These are phyloP conservation scores for Autographa gamma DNA, from an alignment of 2,888 invertebrate species.

Conservation along the genomic window DNA sequence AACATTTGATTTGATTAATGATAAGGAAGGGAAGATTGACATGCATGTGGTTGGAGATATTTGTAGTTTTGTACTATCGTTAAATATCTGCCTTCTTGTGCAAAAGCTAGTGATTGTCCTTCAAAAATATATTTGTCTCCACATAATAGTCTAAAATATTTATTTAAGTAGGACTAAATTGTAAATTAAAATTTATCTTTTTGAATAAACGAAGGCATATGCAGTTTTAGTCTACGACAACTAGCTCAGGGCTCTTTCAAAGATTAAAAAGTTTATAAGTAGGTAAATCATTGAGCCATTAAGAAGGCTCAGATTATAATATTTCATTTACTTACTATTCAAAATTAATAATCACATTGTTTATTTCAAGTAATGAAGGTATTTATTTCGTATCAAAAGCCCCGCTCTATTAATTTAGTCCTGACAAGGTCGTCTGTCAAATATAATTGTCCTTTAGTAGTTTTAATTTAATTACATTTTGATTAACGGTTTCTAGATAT, in stretches of 20 bases:
- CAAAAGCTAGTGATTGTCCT: too few species aligned
- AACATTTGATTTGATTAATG: conserved; percentile 82
- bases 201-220: too few species aligned
- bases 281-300: too few species aligned
- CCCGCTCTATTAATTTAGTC: not conserved
- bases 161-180: too few species aligned
- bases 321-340: not conserved
- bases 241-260: too few species aligned
- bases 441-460: conserved; percentile 2
- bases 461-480: conserved; percentile 7
- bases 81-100: conserved; percentile 1
- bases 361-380: not conserved
- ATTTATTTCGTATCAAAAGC: not conserved
- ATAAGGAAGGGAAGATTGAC: conserved; percentile 60
- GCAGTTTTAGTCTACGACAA: too few species aligned
- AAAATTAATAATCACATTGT: not conserved
- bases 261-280: too few species aligned
- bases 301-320: too few species aligned
- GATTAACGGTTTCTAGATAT: conserved; percentile 4
- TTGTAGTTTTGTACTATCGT: conserved; percentile 13
- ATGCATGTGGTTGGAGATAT: conserved; percentile 44
- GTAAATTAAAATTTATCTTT: too few species aligned
- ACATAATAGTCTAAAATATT: too few species aligned
- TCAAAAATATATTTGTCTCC: too few species aligned
- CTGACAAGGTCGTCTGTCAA: not conserved